These are phyloP conservation scores for Nasalis larvatus DNA, from an alignment of 2,113 vertebrate species.

Conservation along the genomic window DNA sequence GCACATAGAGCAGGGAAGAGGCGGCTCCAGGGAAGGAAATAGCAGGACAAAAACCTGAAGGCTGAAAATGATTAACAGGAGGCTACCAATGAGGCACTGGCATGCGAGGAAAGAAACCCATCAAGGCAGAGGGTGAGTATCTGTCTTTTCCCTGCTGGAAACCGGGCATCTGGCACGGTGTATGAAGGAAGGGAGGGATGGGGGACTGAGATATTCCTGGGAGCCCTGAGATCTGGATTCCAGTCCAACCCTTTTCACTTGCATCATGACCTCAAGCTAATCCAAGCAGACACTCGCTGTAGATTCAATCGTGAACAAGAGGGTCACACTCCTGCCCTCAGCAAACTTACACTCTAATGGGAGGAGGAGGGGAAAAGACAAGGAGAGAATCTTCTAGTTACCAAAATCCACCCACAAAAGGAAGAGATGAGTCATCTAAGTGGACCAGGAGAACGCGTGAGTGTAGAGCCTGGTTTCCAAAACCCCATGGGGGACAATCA, in stretches of 20 bases:
- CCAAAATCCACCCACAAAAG: background rate
- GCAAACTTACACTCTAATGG: background rate
- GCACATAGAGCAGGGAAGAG: background rate
- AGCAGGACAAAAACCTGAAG: background rate
- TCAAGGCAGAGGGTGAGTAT: background rate
- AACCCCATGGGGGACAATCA: background rate
- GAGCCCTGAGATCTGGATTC: background rate
- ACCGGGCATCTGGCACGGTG: background rate
- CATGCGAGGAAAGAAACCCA: background rate
- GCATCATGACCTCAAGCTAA: background rate
- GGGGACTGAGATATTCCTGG: background rate
- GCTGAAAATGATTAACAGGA: background rate
- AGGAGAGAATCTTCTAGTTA: background rate
- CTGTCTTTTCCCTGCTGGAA: background rate
- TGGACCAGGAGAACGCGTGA: background rate
- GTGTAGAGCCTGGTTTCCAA: background rate
- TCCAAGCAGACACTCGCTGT: background rate
- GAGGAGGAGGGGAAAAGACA: background rate
- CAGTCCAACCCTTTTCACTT: background rate
- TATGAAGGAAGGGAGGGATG: background rate
- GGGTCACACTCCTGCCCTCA: background rate
- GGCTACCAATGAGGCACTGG: no score
- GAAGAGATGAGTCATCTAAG: background rate
- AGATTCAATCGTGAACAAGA: background rate
- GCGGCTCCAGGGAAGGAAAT: background rate